Percentiles rank a stretch among this genome's conserved stretches.
Conservation (phyloP, 2,113 vertebrate species). For the Elephantulus edwardii region DNA sequence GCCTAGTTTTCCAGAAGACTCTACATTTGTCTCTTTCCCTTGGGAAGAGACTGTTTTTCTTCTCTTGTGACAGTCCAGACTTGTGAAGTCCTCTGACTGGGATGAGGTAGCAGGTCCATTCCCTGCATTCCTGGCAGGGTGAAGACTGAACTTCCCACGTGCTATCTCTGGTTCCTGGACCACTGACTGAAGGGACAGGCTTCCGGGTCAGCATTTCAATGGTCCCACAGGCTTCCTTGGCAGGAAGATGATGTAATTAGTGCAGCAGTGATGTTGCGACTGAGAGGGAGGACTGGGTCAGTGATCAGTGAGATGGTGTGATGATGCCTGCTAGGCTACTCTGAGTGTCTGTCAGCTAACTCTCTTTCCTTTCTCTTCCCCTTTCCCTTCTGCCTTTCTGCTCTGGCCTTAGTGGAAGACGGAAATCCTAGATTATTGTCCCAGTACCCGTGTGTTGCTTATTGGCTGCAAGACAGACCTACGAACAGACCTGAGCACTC, state of each 20-base stretch:
- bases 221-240: background rate
- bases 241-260: conserved; percentile 63
- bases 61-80: background rate
- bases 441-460: conserved; percentile 91
- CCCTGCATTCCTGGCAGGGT: background rate
- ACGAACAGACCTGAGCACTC: conserved; percentile 94
- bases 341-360: background rate
- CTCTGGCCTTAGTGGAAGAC: conserved; percentile 90
- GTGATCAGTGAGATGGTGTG: background rate
- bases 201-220: conserved; percentile 16
- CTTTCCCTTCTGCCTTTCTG: background rate
- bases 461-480: conserved; percentile 96
- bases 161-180: background rate
- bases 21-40: background rate
- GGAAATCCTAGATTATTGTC: conserved; percentile 95
- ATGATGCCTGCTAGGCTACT: conserved; percentile 11
- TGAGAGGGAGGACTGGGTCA: conserved; percentile 42
- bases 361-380: background rate
- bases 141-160: background rate
- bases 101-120: background rate
- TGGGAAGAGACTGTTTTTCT: background rate
- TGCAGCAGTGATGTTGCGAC: conserved; percentile 31
- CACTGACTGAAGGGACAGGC: background rate
- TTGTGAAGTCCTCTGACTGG: background rate
- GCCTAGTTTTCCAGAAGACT: conserved; percentile 12